phyloP scores from a whole-genome alignment of 2,888 invertebrate species.

The Anoncus sp. region DNA sequence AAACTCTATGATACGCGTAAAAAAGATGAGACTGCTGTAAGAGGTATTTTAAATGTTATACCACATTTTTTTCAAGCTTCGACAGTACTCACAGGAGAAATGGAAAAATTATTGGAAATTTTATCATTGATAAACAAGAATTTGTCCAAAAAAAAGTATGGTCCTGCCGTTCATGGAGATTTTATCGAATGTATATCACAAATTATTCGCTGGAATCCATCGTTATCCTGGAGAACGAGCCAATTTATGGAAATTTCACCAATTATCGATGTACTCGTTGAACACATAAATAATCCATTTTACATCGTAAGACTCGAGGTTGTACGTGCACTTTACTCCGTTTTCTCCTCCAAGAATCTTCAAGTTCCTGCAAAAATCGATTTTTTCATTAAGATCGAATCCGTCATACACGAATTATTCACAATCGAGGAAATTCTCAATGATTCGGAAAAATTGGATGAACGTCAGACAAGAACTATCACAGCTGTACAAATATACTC shows the following conservation, averaged over 20 bases:
- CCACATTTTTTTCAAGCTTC: slow-evolving; percentile 71
- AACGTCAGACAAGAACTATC: slow-evolving; percentile 73
- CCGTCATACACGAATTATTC: slow-evolving; percentile 76
- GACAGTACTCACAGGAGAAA: not conserved
- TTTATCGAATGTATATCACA: slow-evolving; percentile 82
- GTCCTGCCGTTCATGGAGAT: slow-evolving; percentile 79
- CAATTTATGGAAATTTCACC: slow-evolving; percentile 65
- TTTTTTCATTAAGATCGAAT: slow-evolving; percentile 79
- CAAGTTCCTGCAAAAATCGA: slow-evolving; percentile 72
- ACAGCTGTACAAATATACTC: slow-evolving; percentile 86
- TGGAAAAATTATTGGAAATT: slow-evolving; percentile 54
- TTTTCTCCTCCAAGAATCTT: slow-evolving; percentile 75
- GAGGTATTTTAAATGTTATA: slow-evolving; percentile 78
- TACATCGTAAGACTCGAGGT: slow-evolving; percentile 82
- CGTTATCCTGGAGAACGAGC: slow-evolving; percentile 71
- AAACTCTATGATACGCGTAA: slow-evolving; percentile 76
- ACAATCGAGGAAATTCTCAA: slow-evolving; percentile 80
- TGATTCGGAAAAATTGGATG: slow-evolving; percentile 16
- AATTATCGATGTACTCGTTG: slow-evolving; percentile 65
- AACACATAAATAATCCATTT: slow-evolving; percentile 80
- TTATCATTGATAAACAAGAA: slow-evolving; percentile 28
- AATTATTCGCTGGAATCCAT: slow-evolving; percentile 79
- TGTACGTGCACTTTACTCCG: slow-evolving; percentile 78
- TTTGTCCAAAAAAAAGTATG: slow-evolving; percentile 72
- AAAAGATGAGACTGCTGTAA: slow-evolving; percentile 76